A percentile compares a stretch with the other conserved stretches of the same genome.
Evolutionary conservation across 1,140 invertebrate species (phyloP).

Genomic region (Habropoda laboriosa): DNA sequence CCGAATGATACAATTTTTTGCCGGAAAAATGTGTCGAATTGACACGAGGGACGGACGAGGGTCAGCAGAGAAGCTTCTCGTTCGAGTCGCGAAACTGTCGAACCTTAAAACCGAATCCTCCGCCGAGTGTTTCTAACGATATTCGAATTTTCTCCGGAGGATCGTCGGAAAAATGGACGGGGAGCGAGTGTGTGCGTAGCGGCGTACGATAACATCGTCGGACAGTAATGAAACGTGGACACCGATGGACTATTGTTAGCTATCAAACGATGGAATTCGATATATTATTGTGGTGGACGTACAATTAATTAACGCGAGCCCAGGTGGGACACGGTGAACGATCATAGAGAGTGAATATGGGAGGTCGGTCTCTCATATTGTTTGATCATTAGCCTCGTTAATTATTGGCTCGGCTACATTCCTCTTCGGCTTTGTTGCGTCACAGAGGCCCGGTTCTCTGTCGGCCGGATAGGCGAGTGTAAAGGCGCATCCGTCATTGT

Average conservation of each 20-base stretch:
- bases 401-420: conserved; percentile 31
- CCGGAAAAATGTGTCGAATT: too few species aligned
- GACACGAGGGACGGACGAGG: too few species aligned
- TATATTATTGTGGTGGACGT: conserved; percentile 32
- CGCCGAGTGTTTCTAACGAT: not conserved
- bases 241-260: not conserved
- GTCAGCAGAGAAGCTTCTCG: too few species aligned
- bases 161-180: not conserved
- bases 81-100: too few species aligned
- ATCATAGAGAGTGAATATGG: conserved; percentile 28
- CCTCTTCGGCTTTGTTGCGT: conserved; percentile 10
- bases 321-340: conserved; percentile 6
- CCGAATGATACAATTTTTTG: too few species aligned
- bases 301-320: conserved; percentile 46
- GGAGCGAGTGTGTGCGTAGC: too few species aligned
- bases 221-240: not conserved
- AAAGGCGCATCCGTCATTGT: conserved; percentile 20
- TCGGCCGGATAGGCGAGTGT: not conserved
- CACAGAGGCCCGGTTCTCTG: too few species aligned
- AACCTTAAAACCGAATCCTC: too few species aligned
- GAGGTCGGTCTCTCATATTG: conserved; percentile 30
- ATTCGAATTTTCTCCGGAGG: not conserved
- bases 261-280: conserved; percentile 23
- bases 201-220: not conserved
- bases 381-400: conserved; percentile 52